Evolutionary conservation across 2,888 invertebrate species (phyloP).

Genomic region (Celastrina argiolus): DNA sequence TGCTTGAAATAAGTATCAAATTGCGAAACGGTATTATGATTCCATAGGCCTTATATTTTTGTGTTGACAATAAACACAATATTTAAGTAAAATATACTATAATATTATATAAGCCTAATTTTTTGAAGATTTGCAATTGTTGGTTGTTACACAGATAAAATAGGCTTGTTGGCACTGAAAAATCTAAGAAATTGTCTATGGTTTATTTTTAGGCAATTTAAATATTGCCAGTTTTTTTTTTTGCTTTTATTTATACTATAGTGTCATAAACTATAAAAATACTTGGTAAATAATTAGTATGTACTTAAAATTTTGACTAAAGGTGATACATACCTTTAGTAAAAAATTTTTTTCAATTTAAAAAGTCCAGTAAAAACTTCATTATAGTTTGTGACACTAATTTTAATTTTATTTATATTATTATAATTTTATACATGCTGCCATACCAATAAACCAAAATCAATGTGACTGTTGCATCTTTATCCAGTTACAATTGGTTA

Average conservation of each 20-base stretch:
- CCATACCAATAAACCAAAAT: background rate
- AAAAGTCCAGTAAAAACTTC: background rate
- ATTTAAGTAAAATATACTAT: background rate
- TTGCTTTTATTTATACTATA: background rate
- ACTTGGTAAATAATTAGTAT: too few relatives aligned
- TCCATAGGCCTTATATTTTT: slow-evolving; percentile 3
- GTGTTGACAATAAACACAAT: slow-evolving; percentile 14
- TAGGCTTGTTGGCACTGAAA: background rate
- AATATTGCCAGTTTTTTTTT: background rate
- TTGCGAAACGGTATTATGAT: background rate
- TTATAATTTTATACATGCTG: background rate
- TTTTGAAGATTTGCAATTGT: background rate
- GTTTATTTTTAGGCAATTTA: background rate
- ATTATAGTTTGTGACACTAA: background rate
- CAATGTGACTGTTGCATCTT: background rate
- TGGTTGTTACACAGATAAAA: background rate
- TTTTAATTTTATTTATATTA: background rate
- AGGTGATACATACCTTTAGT: background rate
- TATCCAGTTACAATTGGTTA: background rate
- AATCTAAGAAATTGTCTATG: background rate
- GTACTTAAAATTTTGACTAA: too few relatives aligned
- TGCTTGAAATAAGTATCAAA: background rate
- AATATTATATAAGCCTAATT: background rate
- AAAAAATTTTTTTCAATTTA: background rate
- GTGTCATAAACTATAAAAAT: slow-evolving; percentile 10